Base-by-base conservation (phyloP, 2,113 vertebrate genomes). In the Misgurnus anguillicaudatus region DNA sequence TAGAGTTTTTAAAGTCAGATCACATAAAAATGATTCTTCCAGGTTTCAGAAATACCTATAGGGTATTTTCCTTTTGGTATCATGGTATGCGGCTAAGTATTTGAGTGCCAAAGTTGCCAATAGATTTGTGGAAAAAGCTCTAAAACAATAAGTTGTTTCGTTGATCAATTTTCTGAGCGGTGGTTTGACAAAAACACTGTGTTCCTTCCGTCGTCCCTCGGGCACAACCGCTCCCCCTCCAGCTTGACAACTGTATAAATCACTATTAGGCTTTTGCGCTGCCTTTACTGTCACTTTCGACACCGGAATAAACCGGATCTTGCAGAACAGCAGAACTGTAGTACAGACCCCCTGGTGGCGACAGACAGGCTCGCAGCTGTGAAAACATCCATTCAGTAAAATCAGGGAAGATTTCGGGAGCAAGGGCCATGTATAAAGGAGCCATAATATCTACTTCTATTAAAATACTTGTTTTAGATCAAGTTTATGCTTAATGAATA, bases 221-320 rank as follows among this genome's bases (percentile, higher is more conserved):
- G 24, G 24, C 24, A 31, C 24, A 31, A 31, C 24, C 24, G 24
- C 24, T 31, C 45, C 47, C 10, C 47, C 9, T 9, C 45, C 21
- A 17, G 24, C 21, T 68, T 14, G 9, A n/a, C 48, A 70, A 5
- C 61, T 68, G 64, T 82, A 85, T 83, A 76, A 77, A 80, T 88
- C 66, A 76, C 76, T 86, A 36, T 78, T 51, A 80, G 55, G 78
- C 64, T 7, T 21, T 80, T 81, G 79, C 64, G 13, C 31, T 39
- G 14, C 60, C 19, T 16, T 58, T 14, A 8, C 16, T 21, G 24
- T 31, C 24, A 42, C 55, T 24, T 31, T 38, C 19, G 4, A 86
- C 80, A 86, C 83, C 85, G 87, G 85, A 9, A 81, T 82, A 83
- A 88, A 88, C 89, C 75, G 86, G 89, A 87, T 90, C 82, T 80